Base-by-base conservation (phyloP, 2,797 vertebrate genomes). In the Echeneis naucrates region DNA sequence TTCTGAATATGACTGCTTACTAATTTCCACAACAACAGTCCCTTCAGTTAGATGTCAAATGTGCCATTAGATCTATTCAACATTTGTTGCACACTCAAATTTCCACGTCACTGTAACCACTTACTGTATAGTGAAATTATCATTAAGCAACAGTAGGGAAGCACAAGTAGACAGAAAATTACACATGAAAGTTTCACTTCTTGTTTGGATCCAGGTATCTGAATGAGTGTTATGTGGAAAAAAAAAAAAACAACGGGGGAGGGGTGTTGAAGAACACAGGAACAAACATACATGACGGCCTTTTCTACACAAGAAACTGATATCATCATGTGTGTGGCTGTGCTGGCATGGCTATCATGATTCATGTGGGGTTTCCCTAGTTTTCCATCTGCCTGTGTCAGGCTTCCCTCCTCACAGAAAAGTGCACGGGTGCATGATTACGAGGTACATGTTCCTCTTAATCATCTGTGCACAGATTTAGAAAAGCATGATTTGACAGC, bases 321-420 rank as follows among this genome's bases (percentile, higher is more conserved):
- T 32, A 33, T 57, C 5, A 11, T 70, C 38, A 33, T 6, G 2
- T 78, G 73, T 32, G 33, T n/a, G 27, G 21, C n/a, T 9, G 26
- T 14, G 19, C 45, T 55, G 64, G 53, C 51, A 54, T 72, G 63
- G 55, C 56, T 33, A 54, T 48, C 56, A 54, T 89, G 80, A 80
- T 74, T 87, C 85, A 84, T n/a, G 6, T 58, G 80, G 88, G 79
- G 51, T 83, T 92, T 87, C 82, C 82, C 82, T 55, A 40, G 24
- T 75, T 87, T 83, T 71, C 52, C 60, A 57, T 67, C 9, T 11
- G 61, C 38, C 42, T 61, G 42, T 55, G 45, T 72, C 38, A 30
- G 21, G 23, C 17, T 53, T 48, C 61, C 21, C 47, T 63, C 38
- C 35, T 23, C 48, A 21, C n/a, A 68, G 42, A 32, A 70, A 8